Evolutionary conservation across 2,888 invertebrate species (phyloP).

Genomic region (Ochropleura plecta): DNA sequence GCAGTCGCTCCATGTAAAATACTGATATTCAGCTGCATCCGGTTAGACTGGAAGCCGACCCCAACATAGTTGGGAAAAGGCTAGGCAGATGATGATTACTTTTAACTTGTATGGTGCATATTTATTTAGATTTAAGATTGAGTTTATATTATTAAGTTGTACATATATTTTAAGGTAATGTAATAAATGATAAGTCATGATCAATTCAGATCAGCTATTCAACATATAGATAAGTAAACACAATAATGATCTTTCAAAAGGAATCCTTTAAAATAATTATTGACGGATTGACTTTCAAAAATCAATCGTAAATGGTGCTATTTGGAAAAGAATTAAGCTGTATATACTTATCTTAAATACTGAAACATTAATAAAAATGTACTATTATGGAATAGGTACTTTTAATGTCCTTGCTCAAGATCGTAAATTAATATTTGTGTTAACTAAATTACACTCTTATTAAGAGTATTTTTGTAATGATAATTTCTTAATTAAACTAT

Average conservation of each 20-base stretch:
- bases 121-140: conserved; percentile 44
- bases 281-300: conserved; percentile 71
- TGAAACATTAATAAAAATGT: not conserved
- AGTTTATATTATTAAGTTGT: conserved; percentile 67
- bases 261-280: conserved; percentile 6
- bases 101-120: conserved; percentile 41
- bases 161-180: conserved; percentile 68
- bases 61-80: no score
- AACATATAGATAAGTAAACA: conserved; percentile 8
- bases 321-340: conserved; percentile 24
- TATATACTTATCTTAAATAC: not conserved
- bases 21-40: no score
- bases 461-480: conserved; percentile 26
- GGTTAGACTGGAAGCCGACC: no score
- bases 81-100: no score
- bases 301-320: conserved; percentile 83
- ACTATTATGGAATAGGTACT: not conserved
- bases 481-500: conserved; percentile 42
- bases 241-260: conserved; percentile 20
- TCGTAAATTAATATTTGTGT: conserved; percentile 17
- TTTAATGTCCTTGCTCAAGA: conserved; percentile 24
- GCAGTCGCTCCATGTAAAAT: no score
- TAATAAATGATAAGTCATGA: conserved; percentile 4
- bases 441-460: conserved; percentile 19
- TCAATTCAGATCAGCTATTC: conserved; percentile 2